A percentile compares a stretch with the other conserved stretches of the same genome.
Evolutionary conservation across 2,113 vertebrate species (phyloP).

Genomic region (Brachyhypopomus gauderio): DNA sequence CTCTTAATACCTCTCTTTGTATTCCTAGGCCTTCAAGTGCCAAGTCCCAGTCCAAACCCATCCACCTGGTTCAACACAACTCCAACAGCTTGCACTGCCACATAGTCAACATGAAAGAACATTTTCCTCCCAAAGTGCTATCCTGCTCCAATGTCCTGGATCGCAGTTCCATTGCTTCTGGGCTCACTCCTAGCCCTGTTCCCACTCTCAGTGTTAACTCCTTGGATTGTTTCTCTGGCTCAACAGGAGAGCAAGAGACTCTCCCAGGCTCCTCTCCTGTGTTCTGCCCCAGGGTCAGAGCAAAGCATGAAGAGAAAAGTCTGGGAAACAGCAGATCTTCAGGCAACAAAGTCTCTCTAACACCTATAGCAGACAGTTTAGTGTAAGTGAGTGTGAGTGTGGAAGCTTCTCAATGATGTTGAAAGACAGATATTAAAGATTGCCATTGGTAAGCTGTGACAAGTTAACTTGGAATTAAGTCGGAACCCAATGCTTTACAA

Average conservation of each 20-base stretch:
- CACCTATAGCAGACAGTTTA: slow-evolving; percentile 66
- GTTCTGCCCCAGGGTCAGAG: slow-evolving; percentile 81
- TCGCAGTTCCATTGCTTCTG: slow-evolving; percentile 62
- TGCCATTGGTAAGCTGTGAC: too few species aligned
- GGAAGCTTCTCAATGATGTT: slow-evolving; percentile 15
- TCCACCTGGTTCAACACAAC: slow-evolving; percentile 89
- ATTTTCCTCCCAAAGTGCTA: slow-evolving; percentile 72
- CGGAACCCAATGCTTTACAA: too few species aligned
- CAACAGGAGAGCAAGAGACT: slow-evolving; percentile 75
- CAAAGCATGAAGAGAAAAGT: slow-evolving; percentile 64
- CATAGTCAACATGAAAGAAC: slow-evolving; percentile 67
- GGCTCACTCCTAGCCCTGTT: slow-evolving; percentile 90
- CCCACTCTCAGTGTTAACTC: slow-evolving; percentile 95
- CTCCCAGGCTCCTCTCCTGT: slow-evolving; percentile 75
- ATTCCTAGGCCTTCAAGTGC: slow-evolving; percentile 75
- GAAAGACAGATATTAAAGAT: background rate
- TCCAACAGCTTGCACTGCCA: slow-evolving; percentile 85
- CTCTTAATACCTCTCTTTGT: background rate
- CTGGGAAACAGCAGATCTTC: slow-evolving; percentile 64
- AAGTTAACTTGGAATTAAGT: too few species aligned
- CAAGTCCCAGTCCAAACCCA: slow-evolving; percentile 85
- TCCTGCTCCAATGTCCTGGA: slow-evolving; percentile 83
- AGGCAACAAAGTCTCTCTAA: slow-evolving; percentile 62
- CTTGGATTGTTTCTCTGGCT: slow-evolving; percentile 83
- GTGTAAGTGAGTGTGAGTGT: background rate